Percentiles rank a stretch among this genome's conserved stretches.
Evolutionary conservation across 2,797 vertebrate genomes (phyloP).

Genomic region (Clamator glandarius): DNA sequence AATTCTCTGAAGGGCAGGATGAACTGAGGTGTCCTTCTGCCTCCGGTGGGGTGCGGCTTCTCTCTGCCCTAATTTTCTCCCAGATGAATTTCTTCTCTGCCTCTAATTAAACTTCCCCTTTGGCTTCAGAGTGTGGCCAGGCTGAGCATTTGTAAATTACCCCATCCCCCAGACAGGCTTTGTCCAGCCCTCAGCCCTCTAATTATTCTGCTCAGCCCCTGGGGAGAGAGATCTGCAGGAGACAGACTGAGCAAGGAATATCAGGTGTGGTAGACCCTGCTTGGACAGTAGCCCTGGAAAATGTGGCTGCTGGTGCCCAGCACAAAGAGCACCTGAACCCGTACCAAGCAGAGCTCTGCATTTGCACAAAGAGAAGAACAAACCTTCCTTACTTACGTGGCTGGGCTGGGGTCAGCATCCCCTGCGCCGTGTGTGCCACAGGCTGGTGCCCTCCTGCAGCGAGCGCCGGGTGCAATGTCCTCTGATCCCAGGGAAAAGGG

Average conservation of each 20-base stretch:
- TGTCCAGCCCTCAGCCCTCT: slow-evolving; percentile 50
- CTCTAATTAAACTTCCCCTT: slow-evolving; percentile 60
- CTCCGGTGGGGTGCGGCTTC: background rate
- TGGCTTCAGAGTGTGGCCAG: slow-evolving; percentile 15
- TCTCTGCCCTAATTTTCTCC: slow-evolving; percentile 52
- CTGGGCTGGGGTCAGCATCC: background rate
- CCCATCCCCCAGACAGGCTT: slow-evolving; percentile 49
- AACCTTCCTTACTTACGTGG: background rate
- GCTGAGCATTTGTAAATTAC: slow-evolving; percentile 61
- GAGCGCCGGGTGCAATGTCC: background rate
- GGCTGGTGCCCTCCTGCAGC: background rate
- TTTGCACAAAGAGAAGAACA: background rate
- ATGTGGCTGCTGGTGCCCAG: background rate
- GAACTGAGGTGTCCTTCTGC: background rate
- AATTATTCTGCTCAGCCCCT: slow-evolving; percentile 42
- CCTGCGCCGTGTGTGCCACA: fast-evolving
- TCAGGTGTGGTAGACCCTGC: slow-evolving; percentile 6
- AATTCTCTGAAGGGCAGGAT: background rate
- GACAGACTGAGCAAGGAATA: slow-evolving; percentile 6
- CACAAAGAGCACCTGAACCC: background rate
- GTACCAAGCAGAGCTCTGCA: background rate
- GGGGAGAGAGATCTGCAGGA: slow-evolving; percentile 29
- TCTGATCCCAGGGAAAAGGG: background rate
- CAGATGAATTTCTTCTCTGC: slow-evolving; percentile 42
- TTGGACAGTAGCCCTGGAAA: slow-evolving; percentile 21